A percentile compares a stretch with the other conserved stretches of the same genome.
phyloP scores from a whole-genome alignment of 1,140 invertebrate species.

The Macrocentrus cingulum region DNA sequence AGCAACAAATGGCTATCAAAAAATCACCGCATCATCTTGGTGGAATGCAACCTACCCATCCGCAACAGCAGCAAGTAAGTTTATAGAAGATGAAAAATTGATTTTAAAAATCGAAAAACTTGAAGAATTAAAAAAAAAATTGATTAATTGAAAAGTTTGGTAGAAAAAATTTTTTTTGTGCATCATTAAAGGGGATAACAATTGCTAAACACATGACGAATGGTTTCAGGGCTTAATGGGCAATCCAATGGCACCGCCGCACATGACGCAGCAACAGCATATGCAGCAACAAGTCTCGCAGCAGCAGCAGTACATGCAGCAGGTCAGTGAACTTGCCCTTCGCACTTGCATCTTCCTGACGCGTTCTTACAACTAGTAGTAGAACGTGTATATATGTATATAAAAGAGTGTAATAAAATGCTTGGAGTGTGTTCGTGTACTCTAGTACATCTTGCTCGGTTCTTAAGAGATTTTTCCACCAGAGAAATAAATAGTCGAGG shows the following conservation, averaged over 20 bases:
- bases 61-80: constrained; percentile 49
- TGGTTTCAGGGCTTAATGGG: constrained; percentile 52
- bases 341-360: constrained; percentile 1
- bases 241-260: constrained; percentile 50
- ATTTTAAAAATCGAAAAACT: too few species aligned
- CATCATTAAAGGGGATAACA: constrained; percentile 6
- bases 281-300: constrained; percentile 59
- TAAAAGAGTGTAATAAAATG: too few species aligned
- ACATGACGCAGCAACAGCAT: constrained; percentile 56
- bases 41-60: constrained; percentile 49
- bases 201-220: constrained; percentile 13
- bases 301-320: constrained; percentile 57
- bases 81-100: neutral
- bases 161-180: too few species aligned
- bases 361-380: neutral
- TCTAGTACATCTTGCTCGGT: neutral
- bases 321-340: constrained; percentile 44
- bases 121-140: neutral
- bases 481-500: neutral
- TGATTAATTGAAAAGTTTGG: too few species aligned
- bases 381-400: neutral
- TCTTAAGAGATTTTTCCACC: neutral
- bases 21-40: constrained; percentile 53
- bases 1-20: constrained; percentile 52
- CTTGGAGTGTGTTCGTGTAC: too few species aligned